A percentile compares a stretch with the other conserved stretches of the same genome.
Evolutionary conservation across 2,888 invertebrate genomes (phyloP).

Genomic region (Hipparchia semele): DNA sequence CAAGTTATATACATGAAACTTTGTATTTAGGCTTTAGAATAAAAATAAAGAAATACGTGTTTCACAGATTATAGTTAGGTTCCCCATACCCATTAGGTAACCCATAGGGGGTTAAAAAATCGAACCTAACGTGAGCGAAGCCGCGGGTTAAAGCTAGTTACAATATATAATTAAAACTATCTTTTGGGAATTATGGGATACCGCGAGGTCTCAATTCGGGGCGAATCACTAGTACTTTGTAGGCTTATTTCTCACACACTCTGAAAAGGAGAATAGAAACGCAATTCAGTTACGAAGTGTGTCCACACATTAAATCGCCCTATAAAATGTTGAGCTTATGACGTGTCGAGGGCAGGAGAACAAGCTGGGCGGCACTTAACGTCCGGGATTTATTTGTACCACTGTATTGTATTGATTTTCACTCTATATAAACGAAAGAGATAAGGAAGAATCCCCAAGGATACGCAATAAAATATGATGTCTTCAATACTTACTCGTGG

Average conservation of each 20-base stretch:
- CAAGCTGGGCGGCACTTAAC: constrained; percentile 38
- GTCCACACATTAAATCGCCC: constrained; percentile 38
- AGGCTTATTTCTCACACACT: constrained; percentile 38
- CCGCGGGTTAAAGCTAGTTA: too few species aligned
- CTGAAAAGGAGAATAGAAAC: constrained; percentile 38
- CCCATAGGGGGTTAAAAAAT: too few species aligned
- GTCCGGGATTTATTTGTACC: constrained; percentile 37
- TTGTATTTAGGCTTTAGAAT: too few species aligned
- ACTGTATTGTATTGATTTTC: constrained; percentile 24
- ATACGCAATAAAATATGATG: background rate
- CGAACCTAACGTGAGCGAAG: too few species aligned
- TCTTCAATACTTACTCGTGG: background rate
- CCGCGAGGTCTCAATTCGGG: too few species aligned
- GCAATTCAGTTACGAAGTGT: constrained; percentile 35
- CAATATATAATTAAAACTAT: too few species aligned
- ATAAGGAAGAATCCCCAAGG: background rate
- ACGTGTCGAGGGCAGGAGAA: constrained; percentile 28
- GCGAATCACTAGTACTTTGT: too few species aligned
- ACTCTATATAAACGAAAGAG: constrained; percentile 6
- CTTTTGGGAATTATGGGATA: too few species aligned
- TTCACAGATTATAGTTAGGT: too few species aligned
- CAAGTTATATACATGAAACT: too few species aligned
- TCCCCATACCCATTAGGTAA: too few species aligned
- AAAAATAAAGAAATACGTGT: too few species aligned
- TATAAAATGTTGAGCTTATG: constrained; percentile 36